Evolutionary conservation across 1,140 invertebrate genomes (phyloP).

Genomic region (Drosophila kohkoa): DNA sequence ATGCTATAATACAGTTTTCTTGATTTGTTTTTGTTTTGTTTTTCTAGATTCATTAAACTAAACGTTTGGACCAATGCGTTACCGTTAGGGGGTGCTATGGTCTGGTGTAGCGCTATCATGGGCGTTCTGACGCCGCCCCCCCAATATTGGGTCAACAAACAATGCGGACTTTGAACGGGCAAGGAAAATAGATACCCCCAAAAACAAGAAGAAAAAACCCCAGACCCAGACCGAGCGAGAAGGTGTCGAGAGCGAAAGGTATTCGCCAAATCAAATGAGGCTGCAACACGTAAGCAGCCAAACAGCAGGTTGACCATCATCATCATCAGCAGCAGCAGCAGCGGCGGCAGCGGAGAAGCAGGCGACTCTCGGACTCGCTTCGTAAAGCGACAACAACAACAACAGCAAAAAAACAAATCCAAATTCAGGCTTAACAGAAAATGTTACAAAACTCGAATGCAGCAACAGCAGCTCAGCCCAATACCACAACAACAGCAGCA

Average conservation of each 20-base stretch:
- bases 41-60: conserved; percentile 13
- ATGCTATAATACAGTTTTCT: neutral
- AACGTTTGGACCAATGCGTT: conserved; percentile 16
- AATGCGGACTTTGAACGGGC: conserved; percentile 31
- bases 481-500: conserved; percentile 58
- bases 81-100: conserved; percentile 45
- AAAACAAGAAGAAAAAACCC: neutral
- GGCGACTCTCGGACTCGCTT: no score
- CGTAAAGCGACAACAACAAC: neutral
- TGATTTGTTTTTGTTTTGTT: neutral
- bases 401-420: neutral
- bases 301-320: conserved; percentile 39
- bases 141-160: conserved; percentile 28
- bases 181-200: neutral
- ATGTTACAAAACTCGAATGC: conserved; percentile 80
- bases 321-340: conserved; percentile 21
- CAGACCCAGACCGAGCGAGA: neutral
- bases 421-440: conserved; percentile 48
- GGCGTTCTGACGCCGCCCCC: conserved; percentile 60
- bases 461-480: conserved; percentile 42
- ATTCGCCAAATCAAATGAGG: conserved; percentile 37
- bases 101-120: conserved; percentile 51
- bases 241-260: conserved; percentile 6
- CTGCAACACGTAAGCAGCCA: conserved; percentile 42
- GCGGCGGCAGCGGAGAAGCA: neutral